Evolutionary conservation across 2,113 vertebrate genomes (phyloP), one percentile per base, ranked within the genome.

Genomic region (Chunga burmeisteri): DNA sequence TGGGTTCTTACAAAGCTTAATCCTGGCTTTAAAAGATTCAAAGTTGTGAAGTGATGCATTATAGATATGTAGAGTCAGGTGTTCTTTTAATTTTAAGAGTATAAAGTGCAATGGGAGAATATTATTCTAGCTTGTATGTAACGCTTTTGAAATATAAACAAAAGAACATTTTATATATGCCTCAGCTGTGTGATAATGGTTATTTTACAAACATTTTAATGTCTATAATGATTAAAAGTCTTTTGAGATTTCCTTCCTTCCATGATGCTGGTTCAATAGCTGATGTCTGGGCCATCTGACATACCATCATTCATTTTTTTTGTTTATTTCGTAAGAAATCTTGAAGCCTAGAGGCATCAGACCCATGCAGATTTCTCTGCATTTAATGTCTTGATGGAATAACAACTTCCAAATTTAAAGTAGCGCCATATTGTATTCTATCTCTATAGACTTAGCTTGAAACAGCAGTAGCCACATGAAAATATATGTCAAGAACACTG

Each of bases 401-500:
- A 98, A 94, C 93, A 96, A 81, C 81, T 96, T 98, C 56, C 46
- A 97, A 55, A 97, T 97, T 95, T 97, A 85, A 97, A 97, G 93
- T 95, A 88, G 81, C 1, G 5, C 86, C 95, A 96, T 97, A 96
- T 96, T 98, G 96, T 97, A 85, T 95, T 97, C 94, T 58, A 95
- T 98, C 97, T 98, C 97, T 88, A 30, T 94, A 97, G 97, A 96
- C 95, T 95, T 82, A 27, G 49, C 96, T 96, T 63, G 18, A 94
- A 96, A 97, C 97, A 97, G 94, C 92, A 4, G 97, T 97, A 96
- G 94, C 96, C 97, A 96, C 94, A 66, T 98, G 98, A 98, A 99
- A 98, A 98, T 98, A 96, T 96, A 96, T 98, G 98, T 98, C 98
- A 98, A 97, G 98, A 99, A 97, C 94, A 96, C 97, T 97, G 90